These are phyloP conservation scores for Drosophila tanythrix DNA, from an alignment of 2,888 invertebrate species.

Conservation along the genomic window DNA sequence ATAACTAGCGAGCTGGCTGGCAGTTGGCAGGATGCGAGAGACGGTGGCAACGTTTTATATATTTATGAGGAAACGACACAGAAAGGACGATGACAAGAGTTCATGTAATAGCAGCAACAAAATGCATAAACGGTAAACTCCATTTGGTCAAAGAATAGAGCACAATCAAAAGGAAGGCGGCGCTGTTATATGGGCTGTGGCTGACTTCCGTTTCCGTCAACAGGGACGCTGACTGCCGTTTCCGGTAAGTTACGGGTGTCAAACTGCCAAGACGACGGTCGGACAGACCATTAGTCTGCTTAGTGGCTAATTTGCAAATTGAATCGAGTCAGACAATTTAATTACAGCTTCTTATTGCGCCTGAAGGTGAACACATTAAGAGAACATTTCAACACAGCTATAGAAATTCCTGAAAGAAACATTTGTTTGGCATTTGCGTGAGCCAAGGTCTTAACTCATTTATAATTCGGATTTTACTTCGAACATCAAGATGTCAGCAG, in stretches of 20 bases:
- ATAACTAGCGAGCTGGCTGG: conserved; percentile 11
- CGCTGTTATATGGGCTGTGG: conserved; percentile 19
- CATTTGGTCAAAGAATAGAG: conserved; percentile 27
- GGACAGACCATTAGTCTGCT: conserved; percentile 56
- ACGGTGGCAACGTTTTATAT: conserved; percentile 45
- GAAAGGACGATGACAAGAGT: conserved; percentile 14
- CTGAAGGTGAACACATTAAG: conserved; percentile 9
- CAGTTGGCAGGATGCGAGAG: conserved; percentile 25
- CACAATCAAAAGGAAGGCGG: conserved; percentile 17
- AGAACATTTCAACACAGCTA: not conserved
- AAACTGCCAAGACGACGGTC: conserved; percentile 15
- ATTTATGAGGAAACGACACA: conserved; percentile 35
- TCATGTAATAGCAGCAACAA: conserved; percentile 14
- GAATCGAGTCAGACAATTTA: conserved; percentile 53
- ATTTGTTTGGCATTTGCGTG: not conserved
- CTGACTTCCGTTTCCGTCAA: conserved; percentile 68
- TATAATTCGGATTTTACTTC: not conserved
- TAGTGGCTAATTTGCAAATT: conserved; percentile 69
- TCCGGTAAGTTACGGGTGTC: conserved; percentile 41
- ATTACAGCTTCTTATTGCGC: conserved; percentile 29
- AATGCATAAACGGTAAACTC: conserved; percentile 37
- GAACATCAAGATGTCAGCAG: conserved; percentile 2
- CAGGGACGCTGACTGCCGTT: conserved; percentile 48
- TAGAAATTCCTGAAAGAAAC: not conserved
- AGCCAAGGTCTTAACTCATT: not conserved